Percentiles rank a stretch among this genome's conserved stretches.
Evolutionary conservation across 2,888 invertebrate species (phyloP).

Genomic region (Cryptocheilus praepositus): DNA sequence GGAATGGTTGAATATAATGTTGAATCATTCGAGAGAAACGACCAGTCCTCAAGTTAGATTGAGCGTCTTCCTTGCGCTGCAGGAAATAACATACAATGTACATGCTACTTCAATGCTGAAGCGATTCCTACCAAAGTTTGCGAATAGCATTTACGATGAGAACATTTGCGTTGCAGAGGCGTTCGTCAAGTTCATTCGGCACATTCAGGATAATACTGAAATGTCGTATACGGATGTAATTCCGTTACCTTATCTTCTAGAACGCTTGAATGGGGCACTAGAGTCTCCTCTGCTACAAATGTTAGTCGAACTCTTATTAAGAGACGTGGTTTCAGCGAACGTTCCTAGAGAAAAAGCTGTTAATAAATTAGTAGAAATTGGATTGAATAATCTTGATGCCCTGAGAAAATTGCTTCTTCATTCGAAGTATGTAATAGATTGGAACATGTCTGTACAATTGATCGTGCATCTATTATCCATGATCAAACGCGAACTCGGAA

Average conservation of each 20-base stretch:
- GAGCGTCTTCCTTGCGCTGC: constrained; percentile 43
- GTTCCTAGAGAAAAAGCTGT: constrained; percentile 16
- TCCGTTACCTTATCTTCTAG: constrained; percentile 41
- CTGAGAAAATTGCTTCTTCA: constrained; percentile 44
- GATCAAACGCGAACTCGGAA: constrained; percentile 28
- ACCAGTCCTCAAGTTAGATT: constrained; percentile 40
- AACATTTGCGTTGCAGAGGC: constrained; percentile 35
- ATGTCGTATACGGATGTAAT: constrained; percentile 43
- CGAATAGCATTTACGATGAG: constrained; percentile 40
- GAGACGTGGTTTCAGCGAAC: constrained; percentile 4
- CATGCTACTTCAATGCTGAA: constrained; percentile 20
- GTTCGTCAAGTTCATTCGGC: constrained; percentile 42
- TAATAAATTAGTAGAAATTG: constrained; percentile 40
- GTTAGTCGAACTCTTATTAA: no score
- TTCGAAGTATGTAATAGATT: constrained; percentile 38
- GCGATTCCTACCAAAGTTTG: constrained; percentile 37
- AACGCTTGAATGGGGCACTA: constrained; percentile 43
- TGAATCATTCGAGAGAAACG: constrained; percentile 31
- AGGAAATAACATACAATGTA: constrained; percentile 33
- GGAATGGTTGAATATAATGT: constrained; percentile 45
- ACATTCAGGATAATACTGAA: constrained; percentile 28
- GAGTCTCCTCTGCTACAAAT: no score
- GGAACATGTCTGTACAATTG: constrained; percentile 28
- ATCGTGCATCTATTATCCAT: constrained; percentile 33
- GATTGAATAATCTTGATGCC: constrained; percentile 42